phyloP scores from a whole-genome alignment of 1,140 invertebrate species.

The Anastrepha obliqua region DNA sequence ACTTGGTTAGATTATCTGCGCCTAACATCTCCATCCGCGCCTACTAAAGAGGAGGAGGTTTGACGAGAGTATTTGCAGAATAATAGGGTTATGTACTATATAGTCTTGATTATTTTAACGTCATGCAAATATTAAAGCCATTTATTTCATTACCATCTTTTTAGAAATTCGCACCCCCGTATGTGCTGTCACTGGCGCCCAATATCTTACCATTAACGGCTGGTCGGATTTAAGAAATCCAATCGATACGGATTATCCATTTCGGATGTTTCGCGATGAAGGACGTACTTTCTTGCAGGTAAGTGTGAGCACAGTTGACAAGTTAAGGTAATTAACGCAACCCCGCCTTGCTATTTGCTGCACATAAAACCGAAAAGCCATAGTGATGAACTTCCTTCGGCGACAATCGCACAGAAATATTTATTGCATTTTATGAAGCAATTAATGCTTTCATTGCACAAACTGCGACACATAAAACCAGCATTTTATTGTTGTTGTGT shows the following conservation, averaged over 20 bases:
- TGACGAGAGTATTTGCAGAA: no score
- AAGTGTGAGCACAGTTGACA: conserved; percentile 56
- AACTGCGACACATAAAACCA: not conserved
- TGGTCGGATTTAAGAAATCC: conserved; percentile 86
- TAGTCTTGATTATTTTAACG: no score
- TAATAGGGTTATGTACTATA: no score
- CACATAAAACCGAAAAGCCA: not conserved
- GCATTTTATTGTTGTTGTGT: not conserved
- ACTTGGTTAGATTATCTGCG: no score
- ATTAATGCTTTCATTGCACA: not conserved
- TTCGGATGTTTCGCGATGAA: conserved; percentile 86
- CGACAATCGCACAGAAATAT: not conserved
- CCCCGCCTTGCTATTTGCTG: not conserved
- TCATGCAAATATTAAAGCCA: no score
- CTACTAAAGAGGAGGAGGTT: no score
- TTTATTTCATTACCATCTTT: not conserved
- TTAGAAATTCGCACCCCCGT: conserved; percentile 85
- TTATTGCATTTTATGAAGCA: not conserved
- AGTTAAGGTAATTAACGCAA: not conserved
- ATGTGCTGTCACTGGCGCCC: conserved; percentile 88
- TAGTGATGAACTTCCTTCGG: not conserved
- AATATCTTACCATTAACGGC: conserved; percentile 84
- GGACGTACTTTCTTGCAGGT: conserved; percentile 87
- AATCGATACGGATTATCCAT: conserved; percentile 85
- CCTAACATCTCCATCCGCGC: no score